Conservation (phyloP, 2,797 vertebrate species). For the Cynopterus sphinx region DNA sequence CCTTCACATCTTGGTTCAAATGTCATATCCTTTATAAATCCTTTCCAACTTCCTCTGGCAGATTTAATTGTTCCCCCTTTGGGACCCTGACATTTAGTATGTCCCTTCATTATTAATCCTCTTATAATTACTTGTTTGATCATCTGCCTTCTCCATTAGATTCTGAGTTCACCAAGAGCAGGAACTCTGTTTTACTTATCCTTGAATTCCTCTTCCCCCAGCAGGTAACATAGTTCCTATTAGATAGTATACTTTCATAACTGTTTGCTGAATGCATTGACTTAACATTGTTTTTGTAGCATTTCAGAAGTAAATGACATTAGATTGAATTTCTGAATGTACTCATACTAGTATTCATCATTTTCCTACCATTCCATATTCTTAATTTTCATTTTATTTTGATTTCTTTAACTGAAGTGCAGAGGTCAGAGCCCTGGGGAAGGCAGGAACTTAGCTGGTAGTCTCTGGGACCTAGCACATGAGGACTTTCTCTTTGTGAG, state of each 20-base stretch:
- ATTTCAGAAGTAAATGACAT: slow-evolving; percentile 53
- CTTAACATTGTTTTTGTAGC: slow-evolving; percentile 54
- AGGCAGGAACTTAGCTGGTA: neutral
- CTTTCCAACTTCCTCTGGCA: slow-evolving; percentile 21
- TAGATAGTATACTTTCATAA: slow-evolving; percentile 21
- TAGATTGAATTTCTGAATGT: slow-evolving; percentile 44
- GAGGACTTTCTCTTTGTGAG: neutral
- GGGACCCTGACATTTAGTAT: slow-evolving; percentile 69
- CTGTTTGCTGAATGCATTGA: slow-evolving; percentile 30
- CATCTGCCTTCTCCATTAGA: slow-evolving; percentile 41
- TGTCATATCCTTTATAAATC: slow-evolving; percentile 68
- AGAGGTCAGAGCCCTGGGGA: neutral
- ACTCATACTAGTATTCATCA: slow-evolving; percentile 1
- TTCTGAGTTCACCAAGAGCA: slow-evolving; percentile 49
- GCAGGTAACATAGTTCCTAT: neutral
- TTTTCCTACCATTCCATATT: neutral
- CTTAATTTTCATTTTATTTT: slow-evolving; percentile 29
- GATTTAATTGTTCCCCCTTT: slow-evolving; percentile 65
- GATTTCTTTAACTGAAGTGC: slow-evolving; percentile 34
- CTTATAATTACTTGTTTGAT: slow-evolving; percentile 66
- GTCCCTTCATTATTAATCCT: slow-evolving; percentile 70
- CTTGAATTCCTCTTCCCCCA: neutral
- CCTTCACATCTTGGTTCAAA: slow-evolving; percentile 55
- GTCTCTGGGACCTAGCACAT: neutral
- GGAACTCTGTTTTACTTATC: slow-evolving; percentile 49